Conservation (phyloP, 2,888 invertebrate species). For the Thymelicus acteon region DNA sequence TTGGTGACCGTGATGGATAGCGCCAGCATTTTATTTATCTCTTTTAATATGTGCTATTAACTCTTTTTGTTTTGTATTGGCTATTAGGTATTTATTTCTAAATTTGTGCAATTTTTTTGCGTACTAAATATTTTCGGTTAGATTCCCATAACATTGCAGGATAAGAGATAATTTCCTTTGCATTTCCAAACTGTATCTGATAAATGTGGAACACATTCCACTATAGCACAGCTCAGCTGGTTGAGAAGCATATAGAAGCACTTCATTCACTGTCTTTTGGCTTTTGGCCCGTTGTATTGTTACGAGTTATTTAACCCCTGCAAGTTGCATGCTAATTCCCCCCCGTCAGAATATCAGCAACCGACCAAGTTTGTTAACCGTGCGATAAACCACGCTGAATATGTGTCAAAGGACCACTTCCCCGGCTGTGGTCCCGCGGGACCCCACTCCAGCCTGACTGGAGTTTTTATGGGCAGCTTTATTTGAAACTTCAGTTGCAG, state of each 20-base stretch:
- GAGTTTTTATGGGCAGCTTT: conserved; percentile 13
- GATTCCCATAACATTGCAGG: no score
- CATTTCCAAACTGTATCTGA: no score
- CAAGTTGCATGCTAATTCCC: conserved; percentile 14
- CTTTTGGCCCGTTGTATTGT: not conserved
- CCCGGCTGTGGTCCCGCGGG: not conserved
- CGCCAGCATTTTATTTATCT: not conserved
- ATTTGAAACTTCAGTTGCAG: conserved; percentile 14
- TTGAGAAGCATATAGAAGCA: not conserved
- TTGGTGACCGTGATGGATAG: conserved; percentile 1
- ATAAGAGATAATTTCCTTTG: no score
- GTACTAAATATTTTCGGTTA: no score
- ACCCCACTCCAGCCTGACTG: not conserved
- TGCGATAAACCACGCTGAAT: conserved; percentile 23
- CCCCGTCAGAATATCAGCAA: conserved; percentile 10
- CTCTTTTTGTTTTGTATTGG: no score
- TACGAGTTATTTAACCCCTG: not conserved
- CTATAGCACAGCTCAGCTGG: no score
- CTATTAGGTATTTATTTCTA: no score
- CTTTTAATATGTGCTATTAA: not conserved
- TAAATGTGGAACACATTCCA: no score
- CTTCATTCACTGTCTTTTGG: not conserved
- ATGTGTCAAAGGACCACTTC: conserved; percentile 22
- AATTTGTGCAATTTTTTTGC: no score
- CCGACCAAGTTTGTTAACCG: conserved; percentile 14